Evolutionary conservation across 2,113 vertebrate species (phyloP).

Genomic region (Podarcis cretensis): DNA sequence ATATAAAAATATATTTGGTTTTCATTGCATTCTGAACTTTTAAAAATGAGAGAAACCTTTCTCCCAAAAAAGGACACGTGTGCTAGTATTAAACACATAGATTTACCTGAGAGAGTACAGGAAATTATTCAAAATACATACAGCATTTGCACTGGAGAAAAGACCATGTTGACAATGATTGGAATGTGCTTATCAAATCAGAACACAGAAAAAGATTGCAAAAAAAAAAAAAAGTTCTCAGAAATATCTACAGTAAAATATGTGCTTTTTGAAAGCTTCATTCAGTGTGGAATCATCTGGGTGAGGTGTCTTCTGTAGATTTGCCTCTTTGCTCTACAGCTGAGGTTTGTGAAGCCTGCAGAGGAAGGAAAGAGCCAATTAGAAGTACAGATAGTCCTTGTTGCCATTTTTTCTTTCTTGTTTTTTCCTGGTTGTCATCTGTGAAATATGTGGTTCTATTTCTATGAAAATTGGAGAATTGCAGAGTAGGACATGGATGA

Average conservation of each 20-base stretch:
- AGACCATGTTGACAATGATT: constrained; percentile 4
- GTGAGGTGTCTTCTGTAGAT: constrained; percentile 57
- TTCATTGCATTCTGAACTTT: constrained; percentile 55
- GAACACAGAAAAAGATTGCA: neutral
- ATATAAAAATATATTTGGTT: constrained; percentile 67
- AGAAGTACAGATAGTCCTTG: constrained; percentile 20
- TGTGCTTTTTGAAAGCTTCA: constrained; percentile 21
- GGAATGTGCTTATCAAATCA: neutral
- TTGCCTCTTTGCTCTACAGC: constrained; percentile 55
- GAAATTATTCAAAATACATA: constrained; percentile 44
- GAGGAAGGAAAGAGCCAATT: constrained; percentile 41
- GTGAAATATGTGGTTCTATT: constrained; percentile 12
- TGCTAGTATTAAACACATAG: constrained; percentile 25
- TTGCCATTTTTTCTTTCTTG: neutral
- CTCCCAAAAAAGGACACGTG: constrained; percentile 36
- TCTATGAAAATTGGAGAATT: neutral
- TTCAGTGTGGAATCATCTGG: constrained; percentile 45
- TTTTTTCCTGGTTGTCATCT: neutral
- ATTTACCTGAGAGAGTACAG: constrained; percentile 46
- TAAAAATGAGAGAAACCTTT: constrained; percentile 41
- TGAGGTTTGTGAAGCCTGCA: constrained; percentile 64
- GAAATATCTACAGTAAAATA: constrained; percentile 22
- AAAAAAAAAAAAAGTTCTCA: constrained; percentile 43
- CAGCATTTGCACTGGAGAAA: constrained; percentile 5
- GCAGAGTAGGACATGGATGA: neutral